phyloP scores from a whole-genome alignment of 2,113 vertebrate species.

The Labrus mixtus region DNA sequence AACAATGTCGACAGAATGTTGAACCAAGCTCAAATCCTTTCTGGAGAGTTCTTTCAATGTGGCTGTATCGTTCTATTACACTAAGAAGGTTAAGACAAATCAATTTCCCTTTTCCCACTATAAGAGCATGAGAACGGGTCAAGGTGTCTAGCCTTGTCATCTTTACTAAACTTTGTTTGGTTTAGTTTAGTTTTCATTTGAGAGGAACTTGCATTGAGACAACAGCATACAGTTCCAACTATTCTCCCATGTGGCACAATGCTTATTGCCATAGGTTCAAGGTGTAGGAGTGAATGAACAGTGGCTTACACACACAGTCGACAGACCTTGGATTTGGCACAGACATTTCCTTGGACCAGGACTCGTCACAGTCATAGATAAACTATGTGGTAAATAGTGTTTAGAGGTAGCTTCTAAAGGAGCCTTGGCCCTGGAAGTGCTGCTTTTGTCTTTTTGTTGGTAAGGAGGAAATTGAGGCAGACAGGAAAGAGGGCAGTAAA shows the following conservation, averaged over 20 bases:
- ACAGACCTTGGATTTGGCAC: slow-evolving; percentile 29
- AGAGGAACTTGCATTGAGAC: background rate
- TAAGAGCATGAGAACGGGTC: slow-evolving; percentile 12
- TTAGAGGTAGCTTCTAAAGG: slow-evolving; percentile 41
- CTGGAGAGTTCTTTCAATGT: background rate
- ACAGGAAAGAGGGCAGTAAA: slow-evolving; percentile 47
- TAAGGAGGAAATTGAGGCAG: slow-evolving; percentile 46
- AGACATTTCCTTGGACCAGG: slow-evolving; percentile 14
- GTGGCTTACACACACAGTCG: slow-evolving; percentile 9
- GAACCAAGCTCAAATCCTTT: slow-evolving; percentile 7
- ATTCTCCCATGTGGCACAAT: background rate
- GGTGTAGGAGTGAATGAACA: slow-evolving; percentile 21
- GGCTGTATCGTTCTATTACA: background rate
- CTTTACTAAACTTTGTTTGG: slow-evolving; percentile 9
- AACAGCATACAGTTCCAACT: background rate
- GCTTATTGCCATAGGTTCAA: slow-evolving; percentile 1
- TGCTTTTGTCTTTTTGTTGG: slow-evolving; percentile 43
- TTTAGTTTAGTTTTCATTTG: background rate
- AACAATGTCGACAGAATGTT: slow-evolving; percentile 45
- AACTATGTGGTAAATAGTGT: slow-evolving; percentile 32
- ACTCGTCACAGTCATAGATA: slow-evolving; percentile 26
- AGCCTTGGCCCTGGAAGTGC: slow-evolving; percentile 34
- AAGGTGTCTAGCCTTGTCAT: slow-evolving; percentile 12
- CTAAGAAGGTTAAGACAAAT: slow-evolving; percentile 22
- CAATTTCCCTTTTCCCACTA: background rate